Evolutionary conservation across 2,888 invertebrate genomes (phyloP).

Genomic region (Athripsodes cinereus): DNA sequence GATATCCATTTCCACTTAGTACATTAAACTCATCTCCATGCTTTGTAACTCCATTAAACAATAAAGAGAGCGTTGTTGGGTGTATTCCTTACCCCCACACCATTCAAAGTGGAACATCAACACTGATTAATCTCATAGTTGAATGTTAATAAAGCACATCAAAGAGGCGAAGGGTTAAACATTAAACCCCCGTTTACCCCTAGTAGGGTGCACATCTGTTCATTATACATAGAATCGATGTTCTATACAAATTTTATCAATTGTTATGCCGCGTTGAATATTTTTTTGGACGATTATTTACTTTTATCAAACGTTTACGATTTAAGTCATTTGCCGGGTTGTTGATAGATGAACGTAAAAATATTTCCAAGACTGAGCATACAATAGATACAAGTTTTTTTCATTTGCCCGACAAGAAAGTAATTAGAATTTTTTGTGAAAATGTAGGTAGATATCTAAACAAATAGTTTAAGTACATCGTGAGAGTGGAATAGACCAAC

Average conservation of each 20-base stretch:
- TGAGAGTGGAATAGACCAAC: no score
- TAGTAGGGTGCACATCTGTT: background rate
- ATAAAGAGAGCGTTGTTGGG: conserved; percentile 13
- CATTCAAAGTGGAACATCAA: conserved; percentile 19
- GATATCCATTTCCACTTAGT: conserved; percentile 8
- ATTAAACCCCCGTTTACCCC: conserved; percentile 6
- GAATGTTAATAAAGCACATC: conserved; percentile 28
- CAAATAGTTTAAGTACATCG: no score
- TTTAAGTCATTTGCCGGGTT: no score
- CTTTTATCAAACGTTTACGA: no score
- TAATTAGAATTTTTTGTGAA: no score
- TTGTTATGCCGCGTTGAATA: no score
- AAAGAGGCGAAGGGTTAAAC: conserved; percentile 22
- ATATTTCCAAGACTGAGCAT: no score
- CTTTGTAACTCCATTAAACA: conserved; percentile 15
- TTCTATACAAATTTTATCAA: background rate
- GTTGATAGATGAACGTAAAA: no score
- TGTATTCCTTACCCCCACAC: conserved; percentile 11
- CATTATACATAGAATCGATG: background rate
- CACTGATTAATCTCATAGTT: conserved; percentile 27
- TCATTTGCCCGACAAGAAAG: no score
- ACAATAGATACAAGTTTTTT: no score
- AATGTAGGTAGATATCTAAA: no score
- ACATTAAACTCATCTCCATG: conserved; percentile 12
- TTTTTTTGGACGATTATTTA: no score